These are phyloP conservation scores for Aphis gossypii DNA, from an alignment of 1,140 invertebrate species.

Conservation along the genomic window DNA sequence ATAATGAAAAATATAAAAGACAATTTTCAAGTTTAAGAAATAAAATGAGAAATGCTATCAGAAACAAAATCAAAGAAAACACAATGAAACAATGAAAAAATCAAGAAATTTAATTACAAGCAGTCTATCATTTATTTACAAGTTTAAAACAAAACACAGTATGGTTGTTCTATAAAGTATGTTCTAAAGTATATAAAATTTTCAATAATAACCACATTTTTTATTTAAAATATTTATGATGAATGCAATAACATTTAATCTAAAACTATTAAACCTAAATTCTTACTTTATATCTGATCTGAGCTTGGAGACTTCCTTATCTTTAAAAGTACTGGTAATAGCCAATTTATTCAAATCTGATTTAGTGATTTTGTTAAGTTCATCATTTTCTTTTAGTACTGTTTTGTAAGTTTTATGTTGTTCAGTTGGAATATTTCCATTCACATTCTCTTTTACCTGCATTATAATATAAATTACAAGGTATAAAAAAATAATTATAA, in stretches of 20 bases:
- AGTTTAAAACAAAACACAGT: background rate
- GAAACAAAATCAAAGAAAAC: background rate
- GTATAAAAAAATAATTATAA: background rate
- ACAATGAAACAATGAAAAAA: background rate
- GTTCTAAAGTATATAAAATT: too few species aligned
- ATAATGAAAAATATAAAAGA: too few species aligned
- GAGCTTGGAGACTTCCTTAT: background rate
- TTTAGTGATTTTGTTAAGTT: background rate
- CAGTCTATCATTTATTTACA: background rate
- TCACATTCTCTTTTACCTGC: background rate
- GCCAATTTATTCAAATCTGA: background rate
- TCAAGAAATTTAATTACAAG: background rate
- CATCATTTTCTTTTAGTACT: constrained; percentile 6
- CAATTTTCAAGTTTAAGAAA: too few species aligned
- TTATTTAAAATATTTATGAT: background rate
- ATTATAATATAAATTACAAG: background rate
- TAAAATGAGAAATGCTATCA: too few species aligned
- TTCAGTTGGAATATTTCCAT: background rate
- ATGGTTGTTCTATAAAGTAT: background rate
- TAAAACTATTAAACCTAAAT: background rate
- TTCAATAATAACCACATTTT: background rate
- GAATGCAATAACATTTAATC: background rate
- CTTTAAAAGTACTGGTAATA: background rate
- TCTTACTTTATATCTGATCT: constrained; percentile 30
- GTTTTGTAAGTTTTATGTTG: background rate